phyloP scores from a whole-genome alignment of 2,888 invertebrate genomes.

The Cephonodes hylas region DNA sequence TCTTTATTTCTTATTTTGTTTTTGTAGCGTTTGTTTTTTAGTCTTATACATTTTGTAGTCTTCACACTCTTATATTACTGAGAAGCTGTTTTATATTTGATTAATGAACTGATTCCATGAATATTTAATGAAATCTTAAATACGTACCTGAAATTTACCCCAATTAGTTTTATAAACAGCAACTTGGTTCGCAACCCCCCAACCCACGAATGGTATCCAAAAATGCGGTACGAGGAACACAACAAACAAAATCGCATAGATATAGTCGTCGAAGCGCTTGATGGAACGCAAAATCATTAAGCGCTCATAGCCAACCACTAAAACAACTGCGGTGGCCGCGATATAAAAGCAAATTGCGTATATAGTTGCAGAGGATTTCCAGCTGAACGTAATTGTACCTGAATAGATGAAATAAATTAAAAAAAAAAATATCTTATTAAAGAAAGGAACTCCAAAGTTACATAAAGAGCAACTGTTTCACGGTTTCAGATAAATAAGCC shows the following conservation, averaged over 20 bases:
- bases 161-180: slow-evolving; percentile 86
- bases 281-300: slow-evolving; percentile 82
- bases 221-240: slow-evolving; percentile 85
- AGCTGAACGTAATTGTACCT: slow-evolving; percentile 83
- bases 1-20: background rate
- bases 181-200: slow-evolving; percentile 86
- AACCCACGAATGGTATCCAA: slow-evolving; percentile 86
- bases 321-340: slow-evolving; percentile 78
- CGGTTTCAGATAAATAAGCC: no score
- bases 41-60: no score
- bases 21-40: no score
- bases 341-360: slow-evolving; percentile 85
- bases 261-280: slow-evolving; percentile 85
- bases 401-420: slow-evolving; percentile 17
- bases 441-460: no score
- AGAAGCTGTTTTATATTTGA: no score
- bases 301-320: slow-evolving; percentile 83
- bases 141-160: slow-evolving; percentile 83
- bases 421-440: no score
- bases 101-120: no score
- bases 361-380: slow-evolving; percentile 82
- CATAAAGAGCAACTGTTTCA: no score
- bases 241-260: slow-evolving; percentile 85
- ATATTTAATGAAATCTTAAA: background rate
- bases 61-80: no score